Evolutionary conservation across 2,113 vertebrate species (phyloP), one percentile per base, ranked within the genome.

Genomic region (Tonatia bakeri): DNA sequence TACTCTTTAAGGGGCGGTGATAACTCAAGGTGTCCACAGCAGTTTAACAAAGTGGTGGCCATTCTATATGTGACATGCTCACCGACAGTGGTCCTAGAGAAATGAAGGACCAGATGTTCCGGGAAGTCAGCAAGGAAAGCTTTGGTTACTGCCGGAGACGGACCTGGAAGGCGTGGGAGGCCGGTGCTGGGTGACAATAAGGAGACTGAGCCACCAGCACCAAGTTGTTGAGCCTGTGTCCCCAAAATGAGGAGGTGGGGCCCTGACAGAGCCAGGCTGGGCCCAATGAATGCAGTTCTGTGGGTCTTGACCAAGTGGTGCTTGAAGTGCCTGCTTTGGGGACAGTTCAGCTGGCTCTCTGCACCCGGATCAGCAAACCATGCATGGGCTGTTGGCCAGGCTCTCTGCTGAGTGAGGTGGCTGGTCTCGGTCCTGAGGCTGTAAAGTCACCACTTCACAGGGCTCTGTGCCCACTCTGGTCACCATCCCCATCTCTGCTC

Each of bases 191-290:
- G 47, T 22, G 70, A 19, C 61, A 54, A 54, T 0, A 3, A n/a
- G 56, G 36, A 54, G 12, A 70, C 7, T 0, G 20, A n/a, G 24
- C 26, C 28, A 40, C 14, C 15, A 45, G 24, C 24, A 52, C 43
- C 56, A 33, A 33, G 26, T 47, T n/a, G 40, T 50, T 2, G 2
- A 56, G 54, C 33, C 43, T 17, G 16, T 38, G 72, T 56, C 36
- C 33, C 64, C 8, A 6, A 22, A 28, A 6, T 1, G 0, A n/a
- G 1, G 16, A 61, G 28, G 28, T 4, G 5, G 10, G 72, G 1
- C 1, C 36, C 14, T 20, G 11, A 6, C 8, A 0, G 24, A 12
- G 20, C 33, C 22, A n/a, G 64, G 11, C 38, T 11, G n/a, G 26
- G 52, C 1, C 43, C 43, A 14, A 20, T 1, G 20, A 6, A 7